phyloP scores from a whole-genome alignment of 1,140 invertebrate species.

The Penaeus indicus region DNA sequence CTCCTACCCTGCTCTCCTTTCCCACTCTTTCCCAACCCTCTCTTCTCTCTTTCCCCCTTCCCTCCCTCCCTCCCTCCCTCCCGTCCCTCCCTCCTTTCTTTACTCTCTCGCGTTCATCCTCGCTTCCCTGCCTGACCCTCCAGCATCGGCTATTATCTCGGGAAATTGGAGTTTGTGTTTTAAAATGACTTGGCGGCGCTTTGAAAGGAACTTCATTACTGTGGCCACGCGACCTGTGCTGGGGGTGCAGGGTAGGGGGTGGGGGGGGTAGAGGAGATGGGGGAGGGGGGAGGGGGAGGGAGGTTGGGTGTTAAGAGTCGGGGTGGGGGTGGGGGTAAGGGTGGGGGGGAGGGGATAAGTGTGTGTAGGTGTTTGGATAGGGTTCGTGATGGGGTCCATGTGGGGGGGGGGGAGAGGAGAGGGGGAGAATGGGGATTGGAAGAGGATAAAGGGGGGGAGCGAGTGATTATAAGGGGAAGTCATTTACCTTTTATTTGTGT shows the following conservation, averaged over 20 bases:
- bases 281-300: background rate
- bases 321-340: too few relatives aligned
- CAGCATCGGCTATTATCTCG: slow-evolving; percentile 58
- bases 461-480: too few relatives aligned
- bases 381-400: too few relatives aligned
- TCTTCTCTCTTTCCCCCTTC: background rate
- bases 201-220: slow-evolving; percentile 62
- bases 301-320: too few relatives aligned
- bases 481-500: too few relatives aligned
- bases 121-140: slow-evolving; percentile 37
- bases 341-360: too few relatives aligned
- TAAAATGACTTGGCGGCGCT: slow-evolving; percentile 59
- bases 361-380: too few relatives aligned
- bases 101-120: slow-evolving; percentile 20
- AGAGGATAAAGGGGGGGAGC: too few relatives aligned
- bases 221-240: slow-evolving; percentile 8
- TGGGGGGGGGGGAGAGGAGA: too few relatives aligned
- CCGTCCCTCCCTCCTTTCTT: slow-evolving; percentile 2
- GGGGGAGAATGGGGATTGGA: too few relatives aligned
- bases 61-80: background rate
- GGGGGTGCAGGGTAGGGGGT: background rate
- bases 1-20: background rate
- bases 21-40: background rate
- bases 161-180: slow-evolving; percentile 63
- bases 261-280: background rate